Base-by-base conservation (phyloP, 2,113 vertebrate genomes). In the Todiramphus chloris region DNA sequence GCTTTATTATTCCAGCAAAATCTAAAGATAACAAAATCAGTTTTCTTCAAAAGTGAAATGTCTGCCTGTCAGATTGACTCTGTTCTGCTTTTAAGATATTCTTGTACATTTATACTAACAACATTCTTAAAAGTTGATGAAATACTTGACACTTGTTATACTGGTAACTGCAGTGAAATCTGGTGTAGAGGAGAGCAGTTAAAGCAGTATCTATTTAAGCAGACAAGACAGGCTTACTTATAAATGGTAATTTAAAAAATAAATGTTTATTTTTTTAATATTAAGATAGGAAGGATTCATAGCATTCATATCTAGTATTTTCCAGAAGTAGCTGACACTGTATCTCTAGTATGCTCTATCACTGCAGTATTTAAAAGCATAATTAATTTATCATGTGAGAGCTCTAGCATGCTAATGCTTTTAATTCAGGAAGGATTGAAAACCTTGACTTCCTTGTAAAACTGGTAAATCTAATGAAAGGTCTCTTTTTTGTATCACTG, bases 61-160 rank as follows among this genome's bases (percentile, higher is more conserved):
- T 75, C 75, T 93, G 73, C 51, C 48, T 93, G 96, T 95, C 93
- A 94, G 46, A 82, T 80, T 59, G 75, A 51, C 50, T 94, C 35
- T 93, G 59, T 93, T 96, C 85, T 91, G 75, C 17, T 93, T 94
- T 94, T 74, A 88, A 93, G 72, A 83, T 77, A 63, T 67, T 83
- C 55, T 74, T 94, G 87, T 83, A 83, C 78, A 18, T 91, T 94
- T 75, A 58, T 83, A 89, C 84, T 74, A 95, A 88, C 63, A 93
- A 50, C 13, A 20, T 88, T 83, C 59, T 83, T 66, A 44, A 67
- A 93, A 93, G 63, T 67, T 93, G 87, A 53, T 93, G 16, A 74
- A 91, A 53, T 91, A 91, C 43, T 87, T 96, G 68, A 82, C 74
- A 62, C 9, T 89, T 72, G 30, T 72, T 91, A 68, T 28, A 50